Base-by-base conservation (phyloP, 2,797 vertebrate genomes). In the Peromyscus attwateri region DNA sequence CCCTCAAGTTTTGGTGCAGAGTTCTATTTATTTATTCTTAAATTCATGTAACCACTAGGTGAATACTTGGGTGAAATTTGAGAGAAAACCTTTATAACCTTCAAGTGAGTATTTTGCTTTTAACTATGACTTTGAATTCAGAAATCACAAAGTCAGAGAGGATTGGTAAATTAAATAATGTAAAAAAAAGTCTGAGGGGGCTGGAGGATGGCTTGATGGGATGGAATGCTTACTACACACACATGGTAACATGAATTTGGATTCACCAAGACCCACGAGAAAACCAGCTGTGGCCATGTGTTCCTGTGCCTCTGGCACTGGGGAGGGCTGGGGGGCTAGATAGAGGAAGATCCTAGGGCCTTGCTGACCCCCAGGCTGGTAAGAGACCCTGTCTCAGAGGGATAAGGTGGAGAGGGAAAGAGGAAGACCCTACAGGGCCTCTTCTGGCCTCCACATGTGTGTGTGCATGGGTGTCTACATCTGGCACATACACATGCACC, bases 101-200 rank as follows among this genome's bases (percentile, higher is more conserved):
- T 43, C 6, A 34, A 16, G 13, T 76, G 49, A 31, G 19, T 62
- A 40, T 93, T 57, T 27, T n/a, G 17, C 82, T 96, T 95, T 43
- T 90, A 34, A 87, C 9, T 52, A 40, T 83, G 57, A 77, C 60
- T 96, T 64, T 80, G 91, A 88, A 87, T 87, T 71, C 19, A 83
- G 64, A 85, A 96, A 62, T 89, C n/a, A 43, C 62, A 70, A 94
- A 87, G 2, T 3, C 10, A 27, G 31, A 82, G 66, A 83, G 73
- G 49, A 76, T 14, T 52, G 29, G 70, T 34, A 68, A 73, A 62
- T 95, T 95, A 82, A 93, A 31, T 27, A 76, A 11, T 31, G 34
- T 52, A 46, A 92, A 96, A 93, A 75, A 43, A 6, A n/a, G 49
- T 80, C 49, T 80, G 49, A n/a, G 49, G 77, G 49, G 31, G 10